phyloP scores from a whole-genome alignment of 2,797 vertebrate genomes.

The Borostomias antarcticus region DNA sequence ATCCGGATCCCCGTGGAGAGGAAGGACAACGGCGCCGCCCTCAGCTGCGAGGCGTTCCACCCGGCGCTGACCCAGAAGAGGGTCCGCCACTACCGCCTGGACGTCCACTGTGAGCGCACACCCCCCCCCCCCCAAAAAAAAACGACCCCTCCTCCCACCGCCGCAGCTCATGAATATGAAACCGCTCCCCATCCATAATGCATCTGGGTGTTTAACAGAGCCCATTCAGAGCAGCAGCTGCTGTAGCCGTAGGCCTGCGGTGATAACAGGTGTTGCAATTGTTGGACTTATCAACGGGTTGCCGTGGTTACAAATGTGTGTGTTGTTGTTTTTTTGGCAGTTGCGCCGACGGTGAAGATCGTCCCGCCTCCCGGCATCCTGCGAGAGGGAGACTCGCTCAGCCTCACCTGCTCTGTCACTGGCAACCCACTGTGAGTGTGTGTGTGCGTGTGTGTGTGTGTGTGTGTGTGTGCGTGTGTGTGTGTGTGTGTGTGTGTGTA shows the following conservation, averaged over 20 bases:
- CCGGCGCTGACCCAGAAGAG: conserved; percentile 82
- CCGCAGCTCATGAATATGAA: background rate
- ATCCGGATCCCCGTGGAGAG: conserved; percentile 84
- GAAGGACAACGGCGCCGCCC: conserved; percentile 85
- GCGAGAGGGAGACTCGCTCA: conserved; percentile 88
- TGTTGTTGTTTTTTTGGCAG: conserved; percentile 55
- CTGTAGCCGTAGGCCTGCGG: background rate
- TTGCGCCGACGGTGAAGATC: conserved; percentile 84
- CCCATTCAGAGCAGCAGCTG: conserved; percentile 11
- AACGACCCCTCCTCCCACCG: no score
- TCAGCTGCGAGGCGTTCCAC: conserved; percentile 86
- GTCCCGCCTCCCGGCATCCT: conserved; percentile 83
- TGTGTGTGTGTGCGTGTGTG: conserved; percentile 18
- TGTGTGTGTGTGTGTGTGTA: conserved; percentile 16
- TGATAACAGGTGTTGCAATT: conserved; percentile 65
- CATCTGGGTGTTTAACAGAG: conserved; percentile 10
- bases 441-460: conserved; percentile 29
- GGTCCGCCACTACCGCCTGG: conserved; percentile 87
- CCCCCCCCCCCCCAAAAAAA: no score
- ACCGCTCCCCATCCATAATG: background rate
- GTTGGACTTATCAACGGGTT: conserved; percentile 54
- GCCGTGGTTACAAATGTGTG: conserved; percentile 68
- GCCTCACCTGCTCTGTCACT: conserved; percentile 82
- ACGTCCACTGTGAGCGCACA: conserved; percentile 71
- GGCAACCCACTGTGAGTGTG: conserved; percentile 89